Evolutionary conservation across 2,113 vertebrate genomes (phyloP), one percentile per base, ranked within the genome.

Genomic region (Lycaon pictus): DNA sequence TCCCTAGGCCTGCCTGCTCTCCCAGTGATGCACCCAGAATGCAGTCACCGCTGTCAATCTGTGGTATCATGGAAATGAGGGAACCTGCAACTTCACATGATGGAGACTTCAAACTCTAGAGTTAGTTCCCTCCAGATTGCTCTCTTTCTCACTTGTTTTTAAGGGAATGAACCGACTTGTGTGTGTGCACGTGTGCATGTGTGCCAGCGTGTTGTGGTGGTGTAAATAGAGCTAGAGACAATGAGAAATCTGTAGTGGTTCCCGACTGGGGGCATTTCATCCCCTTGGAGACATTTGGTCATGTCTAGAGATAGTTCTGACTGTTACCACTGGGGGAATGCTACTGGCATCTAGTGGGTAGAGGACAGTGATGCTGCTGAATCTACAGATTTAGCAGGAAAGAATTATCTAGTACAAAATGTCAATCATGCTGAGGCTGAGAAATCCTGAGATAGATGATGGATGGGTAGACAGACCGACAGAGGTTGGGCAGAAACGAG

Each of bases 271-370:
- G 23, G 27, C 1, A 79, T 56, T 67, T 37, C 91, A 7, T 48
- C 11, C 20, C 4, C 43, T 32, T 53, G 62, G 43, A 86, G 27
- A 90, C 5, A 82, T 11, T 58, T 93, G 58, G 3, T 67, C 60
- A 55, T 69, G 35, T 77, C 60, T 43, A 62, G 80, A 90, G 51
- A 90, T 17, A 37, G 43, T 83, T 91, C 35, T 29, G 51, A 5
- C 82, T 94, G 43, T 58, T 88, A 13, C 25, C 92, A 12, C 80
- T 72, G 58, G 10, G 32, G 23, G 1, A 9, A 77, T 81, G 23
- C 55, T 90, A 76, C 51, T 92, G 79, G 67, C 74, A 96, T 92
- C 74, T 65, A 65, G 43, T 88, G 48, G 53, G 56, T 84, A 60
- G 80, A 81, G 63, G 25, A 25, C 55, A 91, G 48, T 0, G 23